phyloP scores from a whole-genome alignment of 2,113 vertebrate genomes.

The Tenrec ecaudatus region DNA sequence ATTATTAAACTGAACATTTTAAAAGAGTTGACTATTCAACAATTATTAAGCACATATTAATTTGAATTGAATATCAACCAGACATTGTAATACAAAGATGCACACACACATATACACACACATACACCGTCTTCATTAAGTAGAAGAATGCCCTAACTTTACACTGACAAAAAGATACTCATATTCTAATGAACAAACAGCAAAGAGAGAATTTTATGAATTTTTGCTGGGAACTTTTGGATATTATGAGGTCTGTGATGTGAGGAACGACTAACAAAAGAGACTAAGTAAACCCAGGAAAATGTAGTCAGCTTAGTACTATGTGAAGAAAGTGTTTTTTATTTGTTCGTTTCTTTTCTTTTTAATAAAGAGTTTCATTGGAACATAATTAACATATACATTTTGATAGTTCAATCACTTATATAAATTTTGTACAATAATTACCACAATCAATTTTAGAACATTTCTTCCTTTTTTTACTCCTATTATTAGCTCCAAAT shows the following conservation, averaged over 20 bases:
- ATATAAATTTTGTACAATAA: too few relatives aligned
- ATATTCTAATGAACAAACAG: neutral
- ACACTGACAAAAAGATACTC: too few relatives aligned
- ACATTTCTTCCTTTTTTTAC: too few relatives aligned
- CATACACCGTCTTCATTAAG: too few relatives aligned
- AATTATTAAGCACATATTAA: slow-evolving; percentile 6
- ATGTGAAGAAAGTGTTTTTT: neutral
- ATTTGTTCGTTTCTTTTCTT: too few relatives aligned
- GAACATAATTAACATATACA: too few relatives aligned
- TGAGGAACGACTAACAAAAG: neutral
- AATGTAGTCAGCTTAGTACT: neutral
- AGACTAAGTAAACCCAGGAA: neutral
- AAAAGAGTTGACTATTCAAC: neutral
- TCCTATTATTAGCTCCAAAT: too few relatives aligned
- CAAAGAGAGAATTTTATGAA: neutral
- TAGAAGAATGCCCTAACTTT: too few relatives aligned
- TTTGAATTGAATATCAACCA: neutral
- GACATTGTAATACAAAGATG: accelerated
- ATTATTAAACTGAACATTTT: neutral
- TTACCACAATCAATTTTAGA: too few relatives aligned
- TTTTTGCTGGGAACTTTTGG: neutral
- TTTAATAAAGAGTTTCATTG: too few relatives aligned
- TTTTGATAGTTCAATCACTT: too few relatives aligned
- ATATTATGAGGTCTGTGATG: neutral
- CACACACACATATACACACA: neutral